phyloP scores from a whole-genome alignment of 2,888 invertebrate genomes.

The Homarus gammarus region DNA sequence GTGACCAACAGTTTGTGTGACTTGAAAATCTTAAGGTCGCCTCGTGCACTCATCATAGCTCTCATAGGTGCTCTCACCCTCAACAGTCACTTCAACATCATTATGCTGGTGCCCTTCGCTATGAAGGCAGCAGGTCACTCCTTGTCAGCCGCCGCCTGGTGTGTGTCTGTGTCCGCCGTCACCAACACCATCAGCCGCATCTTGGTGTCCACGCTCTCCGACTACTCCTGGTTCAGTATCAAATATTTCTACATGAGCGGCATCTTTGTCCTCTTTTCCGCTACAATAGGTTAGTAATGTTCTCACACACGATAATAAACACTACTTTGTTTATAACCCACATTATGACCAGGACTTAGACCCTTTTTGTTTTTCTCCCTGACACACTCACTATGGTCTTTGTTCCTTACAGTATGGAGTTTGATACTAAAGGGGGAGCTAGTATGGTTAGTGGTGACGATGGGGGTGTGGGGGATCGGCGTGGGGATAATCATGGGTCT shows the following conservation, averaged over 20 bases:
- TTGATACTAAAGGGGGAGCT: neutral
- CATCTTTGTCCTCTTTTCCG: neutral
- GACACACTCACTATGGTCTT: neutral
- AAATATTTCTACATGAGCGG: conserved; percentile 45
- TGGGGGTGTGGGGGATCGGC: conserved; percentile 18
- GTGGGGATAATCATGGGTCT: conserved; percentile 47
- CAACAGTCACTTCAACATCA: conserved; percentile 86
- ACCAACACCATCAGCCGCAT: conserved; percentile 37
- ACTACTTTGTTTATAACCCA: neutral
- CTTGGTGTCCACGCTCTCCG: conserved; percentile 6
- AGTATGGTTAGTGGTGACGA: conserved; percentile 7
- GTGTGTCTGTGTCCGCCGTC: conserved; percentile 2
- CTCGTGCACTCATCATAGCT: conserved; percentile 84
- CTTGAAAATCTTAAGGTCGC: conserved; percentile 83
- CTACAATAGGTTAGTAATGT: conserved; percentile 5
- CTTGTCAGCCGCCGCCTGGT: conserved; percentile 30
- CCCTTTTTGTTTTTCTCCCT: neutral
- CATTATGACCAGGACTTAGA: neutral
- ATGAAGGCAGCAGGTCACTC: conserved; percentile 48
- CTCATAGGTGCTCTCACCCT: conserved; percentile 85
- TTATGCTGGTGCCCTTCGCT: conserved; percentile 82
- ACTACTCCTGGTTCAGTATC: conserved; percentile 42
- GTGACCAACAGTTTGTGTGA: conserved; percentile 81
- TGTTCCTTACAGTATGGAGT: conserved; percentile 7
- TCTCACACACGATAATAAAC: neutral